Conservation (phyloP, 1,140 invertebrate species). For the Orussus abietinus region DNA sequence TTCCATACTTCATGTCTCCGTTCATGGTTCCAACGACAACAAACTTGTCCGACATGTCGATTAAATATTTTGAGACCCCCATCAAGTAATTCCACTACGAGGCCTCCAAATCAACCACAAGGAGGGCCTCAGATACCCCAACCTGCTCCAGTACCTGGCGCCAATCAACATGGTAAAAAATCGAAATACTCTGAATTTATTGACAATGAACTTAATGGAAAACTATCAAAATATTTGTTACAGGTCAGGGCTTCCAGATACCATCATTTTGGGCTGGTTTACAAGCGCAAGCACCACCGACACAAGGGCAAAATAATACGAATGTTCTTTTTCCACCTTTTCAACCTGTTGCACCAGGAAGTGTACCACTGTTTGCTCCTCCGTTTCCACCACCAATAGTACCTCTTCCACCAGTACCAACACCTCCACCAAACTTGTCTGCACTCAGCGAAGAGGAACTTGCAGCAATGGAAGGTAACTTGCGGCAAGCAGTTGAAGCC, state of each 20-base stretch:
- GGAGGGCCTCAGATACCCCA: constrained; percentile 44
- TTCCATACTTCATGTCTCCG: constrained; percentile 98
- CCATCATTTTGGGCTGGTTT: constrained; percentile 42
- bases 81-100: constrained; percentile 32
- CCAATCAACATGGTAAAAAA: constrained; percentile 37
- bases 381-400: constrained; percentile 59
- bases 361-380: constrained; percentile 54
- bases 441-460: constrained; percentile 81
- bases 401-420: constrained; percentile 73
- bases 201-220: too few species aligned
- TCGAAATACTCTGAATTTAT: too few species aligned
- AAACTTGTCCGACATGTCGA: constrained; percentile 98
- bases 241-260: constrained; percentile 34
- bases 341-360: constrained; percentile 43
- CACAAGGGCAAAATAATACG: constrained; percentile 25
- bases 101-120: constrained; percentile 38
- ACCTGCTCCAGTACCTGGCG: constrained; percentile 39
- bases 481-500: constrained; percentile 83
- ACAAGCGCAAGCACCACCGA: constrained; percentile 27
- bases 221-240: constrained; percentile 6
- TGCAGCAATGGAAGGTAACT: constrained; percentile 79
- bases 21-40: constrained; percentile 99
- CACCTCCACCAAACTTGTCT: constrained; percentile 65
- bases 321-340: constrained; percentile 33
- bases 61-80: constrained; percentile 86